Conservation (phyloP, 2,797 vertebrate species). For the Pangasius krempfi region DNA sequence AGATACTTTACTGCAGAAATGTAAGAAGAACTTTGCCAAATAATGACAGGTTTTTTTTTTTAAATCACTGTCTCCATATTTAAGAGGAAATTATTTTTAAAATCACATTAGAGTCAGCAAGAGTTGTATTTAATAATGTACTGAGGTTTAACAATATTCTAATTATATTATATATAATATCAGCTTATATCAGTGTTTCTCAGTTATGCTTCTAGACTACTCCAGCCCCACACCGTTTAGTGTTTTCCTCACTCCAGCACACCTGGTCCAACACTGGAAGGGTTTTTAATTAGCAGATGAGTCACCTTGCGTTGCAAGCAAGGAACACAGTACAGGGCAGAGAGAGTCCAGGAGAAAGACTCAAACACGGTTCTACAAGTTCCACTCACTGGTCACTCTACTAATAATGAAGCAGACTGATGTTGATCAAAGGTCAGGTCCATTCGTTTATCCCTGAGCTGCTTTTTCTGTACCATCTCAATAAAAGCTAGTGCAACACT, state of each 20-base stretch:
- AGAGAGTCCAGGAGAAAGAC: not conserved
- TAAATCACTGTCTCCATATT: not conserved
- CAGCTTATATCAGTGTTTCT: not conserved
- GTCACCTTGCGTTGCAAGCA: not conserved
- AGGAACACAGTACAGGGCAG: not conserved
- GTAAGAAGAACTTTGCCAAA: not conserved
- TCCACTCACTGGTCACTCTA: not conserved
- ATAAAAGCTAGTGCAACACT: conserved; percentile 34
- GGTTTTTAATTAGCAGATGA: conserved; percentile 24
- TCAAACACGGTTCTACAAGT: not conserved
- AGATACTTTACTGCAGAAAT: not conserved
- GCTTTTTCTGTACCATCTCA: conserved; percentile 51
- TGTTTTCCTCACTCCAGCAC: conserved; percentile 1
- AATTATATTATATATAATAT: not conserved
- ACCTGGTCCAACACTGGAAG: conserved; percentile 18
- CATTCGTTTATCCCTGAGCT: conserved; percentile 51
- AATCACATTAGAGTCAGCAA: too few relatives aligned
- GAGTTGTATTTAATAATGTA: not conserved
- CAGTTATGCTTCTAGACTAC: not conserved
- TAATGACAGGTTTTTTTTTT: not conserved
- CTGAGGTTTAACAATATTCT: not conserved
- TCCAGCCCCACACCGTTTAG: too few relatives aligned
- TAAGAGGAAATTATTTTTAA: not conserved
- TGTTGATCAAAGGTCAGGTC: conserved; percentile 47
- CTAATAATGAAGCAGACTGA: conserved; percentile 51